phyloP scores from a whole-genome alignment of 2,113 vertebrate species.

The Clarias batrachus region DNA sequence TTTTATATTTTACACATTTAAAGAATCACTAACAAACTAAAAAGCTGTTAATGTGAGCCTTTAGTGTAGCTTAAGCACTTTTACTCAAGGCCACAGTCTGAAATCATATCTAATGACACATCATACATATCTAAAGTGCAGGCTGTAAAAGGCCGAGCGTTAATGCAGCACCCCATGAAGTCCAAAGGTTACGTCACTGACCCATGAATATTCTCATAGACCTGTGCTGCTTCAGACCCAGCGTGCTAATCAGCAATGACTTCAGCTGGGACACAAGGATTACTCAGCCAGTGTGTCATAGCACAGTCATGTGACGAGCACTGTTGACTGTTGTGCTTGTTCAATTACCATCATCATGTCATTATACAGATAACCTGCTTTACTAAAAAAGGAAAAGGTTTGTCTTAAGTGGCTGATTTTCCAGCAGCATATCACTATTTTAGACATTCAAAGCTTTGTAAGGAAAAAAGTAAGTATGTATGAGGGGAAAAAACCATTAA shows the following conservation, averaged over 20 bases:
- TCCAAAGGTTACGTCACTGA: background rate
- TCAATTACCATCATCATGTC: conserved; percentile 46
- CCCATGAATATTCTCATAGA: background rate
- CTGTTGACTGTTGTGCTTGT: background rate
- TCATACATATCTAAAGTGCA: background rate
- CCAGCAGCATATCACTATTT: background rate
- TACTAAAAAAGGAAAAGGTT: background rate
- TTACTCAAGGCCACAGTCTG: background rate
- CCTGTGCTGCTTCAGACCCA: background rate
- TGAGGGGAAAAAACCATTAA: background rate
- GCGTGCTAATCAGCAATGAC: conserved; percentile 17
- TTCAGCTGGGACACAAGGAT: conserved; percentile 10
- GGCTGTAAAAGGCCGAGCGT: background rate
- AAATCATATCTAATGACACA: background rate
- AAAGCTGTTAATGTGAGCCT: background rate
- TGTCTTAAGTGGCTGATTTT: background rate
- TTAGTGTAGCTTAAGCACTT: background rate
- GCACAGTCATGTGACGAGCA: conserved; percentile 19
- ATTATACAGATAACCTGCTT: conserved; percentile 12
- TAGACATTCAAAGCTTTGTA: background rate
- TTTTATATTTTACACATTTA: background rate
- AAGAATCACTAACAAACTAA: background rate
- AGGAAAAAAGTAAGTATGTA: background rate
- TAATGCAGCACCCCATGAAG: background rate
- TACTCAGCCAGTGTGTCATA: conserved; percentile 34